Percentiles rank a stretch among this genome's conserved stretches.
Conservation (phyloP, 2,797 vertebrate species). For the Falco naumanni region DNA sequence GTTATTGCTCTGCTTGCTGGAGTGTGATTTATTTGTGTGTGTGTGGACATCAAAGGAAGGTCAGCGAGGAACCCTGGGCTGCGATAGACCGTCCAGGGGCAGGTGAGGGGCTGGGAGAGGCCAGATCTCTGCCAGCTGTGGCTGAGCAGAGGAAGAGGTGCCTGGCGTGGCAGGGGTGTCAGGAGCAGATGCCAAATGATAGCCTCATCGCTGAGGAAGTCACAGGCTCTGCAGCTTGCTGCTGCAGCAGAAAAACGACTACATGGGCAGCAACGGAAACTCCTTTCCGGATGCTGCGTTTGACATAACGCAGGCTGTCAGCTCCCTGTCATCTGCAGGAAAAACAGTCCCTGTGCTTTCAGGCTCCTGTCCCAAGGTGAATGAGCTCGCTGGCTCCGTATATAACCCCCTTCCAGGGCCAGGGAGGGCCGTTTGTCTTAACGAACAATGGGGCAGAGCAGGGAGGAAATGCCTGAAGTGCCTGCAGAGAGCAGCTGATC, state of each 20-base stretch:
- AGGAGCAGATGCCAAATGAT: neutral
- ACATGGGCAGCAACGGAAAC: neutral
- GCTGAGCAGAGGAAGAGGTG: neutral
- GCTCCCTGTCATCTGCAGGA: neutral
- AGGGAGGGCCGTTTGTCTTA: conserved; percentile 18
- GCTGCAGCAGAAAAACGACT: neutral
- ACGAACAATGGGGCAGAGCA: conserved; percentile 23
- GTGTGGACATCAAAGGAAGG: neutral
- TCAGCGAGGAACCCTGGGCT: neutral
- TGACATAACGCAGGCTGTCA: neutral
- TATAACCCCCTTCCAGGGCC: neutral
- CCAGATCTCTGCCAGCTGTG: neutral
- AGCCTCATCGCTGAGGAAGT: neutral
- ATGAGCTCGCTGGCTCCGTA: neutral
- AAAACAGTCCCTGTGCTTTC: neutral
- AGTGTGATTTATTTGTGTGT: neutral
- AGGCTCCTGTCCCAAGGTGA: neutral
- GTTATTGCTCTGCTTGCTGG: neutral
- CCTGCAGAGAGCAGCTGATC: conserved; percentile 7
- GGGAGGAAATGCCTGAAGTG: conserved; percentile 33
- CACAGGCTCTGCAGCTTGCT: neutral
- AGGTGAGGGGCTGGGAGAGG: neutral
- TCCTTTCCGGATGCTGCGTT: conserved; percentile 5
- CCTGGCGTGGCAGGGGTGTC: rapidly evolving
- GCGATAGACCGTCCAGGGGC: neutral